Base-by-base conservation (phyloP, 2,888 invertebrate species). In the Carpatolechia fugitivella region DNA sequence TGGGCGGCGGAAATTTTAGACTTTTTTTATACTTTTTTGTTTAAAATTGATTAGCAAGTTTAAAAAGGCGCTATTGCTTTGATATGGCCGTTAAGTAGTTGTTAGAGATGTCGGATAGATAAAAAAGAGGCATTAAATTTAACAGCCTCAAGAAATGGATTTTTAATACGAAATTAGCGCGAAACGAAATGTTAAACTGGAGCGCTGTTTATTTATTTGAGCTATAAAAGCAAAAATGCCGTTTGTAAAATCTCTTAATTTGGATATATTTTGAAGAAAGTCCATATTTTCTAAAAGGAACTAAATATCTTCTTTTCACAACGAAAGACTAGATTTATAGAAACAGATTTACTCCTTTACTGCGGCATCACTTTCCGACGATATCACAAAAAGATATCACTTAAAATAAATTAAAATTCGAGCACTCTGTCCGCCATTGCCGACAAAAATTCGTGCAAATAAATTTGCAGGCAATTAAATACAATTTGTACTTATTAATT, bases 341-440 rank as follows among this genome's bases (percentile, higher is more conserved):
- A 48, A 33, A 1, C 16, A 53, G 57, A 59, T 50, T 2, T 46
- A 53, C 56, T 48, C 51, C 60, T 54, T 52, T 24, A 47, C 77
- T 8, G 66, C 65, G 54, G 70, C 85, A 69, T 58, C 52, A 56
- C 50, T 38, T 52, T 24, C 24, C 6, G 3, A 56, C 56, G 62
- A 65, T 80, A 80, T 82, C 80, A 68, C 67, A 65, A 79, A 81
- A 80, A 82, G 78, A 74, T 78, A 82, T 81, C 80, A 72, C 68
- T 76, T 74, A 76, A 77, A 78, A 75, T 76, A 81, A 86, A 87
- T 86, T 86, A 85, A 86, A 85, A 86, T 86, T 79, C 75, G 81
- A 77, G 78, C 83, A 80, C 80, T 79, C 71, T 75, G 80, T 80
- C n/a, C 76, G 20, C 76, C 6, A n/a, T 33, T 30, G 63, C 59